Evolutionary conservation across 2,113 vertebrate genomes (phyloP), one percentile per base, ranked within the genome.

Genomic region (Eurypyga helias): DNA sequence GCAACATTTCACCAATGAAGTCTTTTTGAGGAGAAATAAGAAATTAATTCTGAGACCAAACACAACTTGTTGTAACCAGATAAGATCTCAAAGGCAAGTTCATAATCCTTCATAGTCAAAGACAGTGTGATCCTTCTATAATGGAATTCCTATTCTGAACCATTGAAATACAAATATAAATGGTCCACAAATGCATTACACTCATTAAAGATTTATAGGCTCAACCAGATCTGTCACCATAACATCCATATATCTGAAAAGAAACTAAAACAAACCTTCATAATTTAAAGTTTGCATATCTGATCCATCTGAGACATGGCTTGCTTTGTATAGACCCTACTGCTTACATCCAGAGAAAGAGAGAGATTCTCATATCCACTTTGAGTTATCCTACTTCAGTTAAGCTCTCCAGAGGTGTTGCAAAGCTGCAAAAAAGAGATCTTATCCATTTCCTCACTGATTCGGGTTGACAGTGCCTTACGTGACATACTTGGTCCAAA

Each of bases 261-360:
- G 20, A 87, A 96, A 82, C 16, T 57, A 52, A 89, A 76, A 6
- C 26, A 89, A 94, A 52, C 2, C 11, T 52, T 62, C 21, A 57
- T 2, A 83, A 29, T 26, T 58, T 78, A 23, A 83, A 70, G 7
- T 82, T 26, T 91, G 11, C 20, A 25, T 31, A n/a, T 43, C 49
- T 51, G 54, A 60, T 60, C 46, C 0, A 1, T 45, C 15, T 7
- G 5, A 31, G 13, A 5, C 26, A 34, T 60, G 24, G 6, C 2
- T 69, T 57, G 18, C 20, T 92, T 80, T 66, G 7, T 34, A 43
- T 60, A 84, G 11, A 43, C 7, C 3, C 11, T 54, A 33, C 36
- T 64, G 9, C 11, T 62, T 58, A 17, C 18, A 62, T 25, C 4
- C 41, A 31, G 46, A 70, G 24, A 48, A 36, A 60, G 20, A 79